Conservation (phyloP, 2,113 vertebrate species). For the Indri indri region DNA sequence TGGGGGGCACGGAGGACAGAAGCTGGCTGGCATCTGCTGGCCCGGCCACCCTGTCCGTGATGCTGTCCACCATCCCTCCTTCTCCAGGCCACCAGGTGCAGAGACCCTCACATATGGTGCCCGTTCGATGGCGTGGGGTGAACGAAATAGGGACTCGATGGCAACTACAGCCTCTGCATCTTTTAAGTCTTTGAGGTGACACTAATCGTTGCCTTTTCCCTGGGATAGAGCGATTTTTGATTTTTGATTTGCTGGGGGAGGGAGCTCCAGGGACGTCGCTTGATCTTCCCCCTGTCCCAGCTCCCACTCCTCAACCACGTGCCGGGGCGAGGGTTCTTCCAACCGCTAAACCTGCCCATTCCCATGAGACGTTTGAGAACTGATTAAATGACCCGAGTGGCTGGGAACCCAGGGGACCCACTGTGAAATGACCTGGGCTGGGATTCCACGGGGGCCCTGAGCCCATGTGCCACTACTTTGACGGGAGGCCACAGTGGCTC, state of each 20-base stretch:
- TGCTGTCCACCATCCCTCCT: fast-evolving
- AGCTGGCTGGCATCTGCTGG: not conserved
- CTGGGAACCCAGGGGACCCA: not conserved
- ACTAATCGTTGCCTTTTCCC: not conserved
- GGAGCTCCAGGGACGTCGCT: not conserved
- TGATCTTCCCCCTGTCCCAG: not conserved
- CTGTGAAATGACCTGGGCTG: not conserved
- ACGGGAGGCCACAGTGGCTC: not conserved
- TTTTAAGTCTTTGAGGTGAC: not conserved
- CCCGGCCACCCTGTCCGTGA: not conserved
- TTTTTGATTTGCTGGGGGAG: not conserved
- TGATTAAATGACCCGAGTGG: not conserved
- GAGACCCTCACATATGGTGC: too few relatives aligned
- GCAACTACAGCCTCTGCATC: fast-evolving
- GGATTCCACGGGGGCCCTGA: not conserved
- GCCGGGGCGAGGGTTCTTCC: not conserved
- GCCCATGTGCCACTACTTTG: fast-evolving
- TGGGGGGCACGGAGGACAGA: not conserved
- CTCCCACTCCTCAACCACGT: not conserved
- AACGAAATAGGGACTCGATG: not conserved
- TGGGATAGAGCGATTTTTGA: not conserved
- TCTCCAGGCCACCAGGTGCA: too few relatives aligned
- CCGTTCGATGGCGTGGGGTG: too few relatives aligned
- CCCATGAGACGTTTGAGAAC: not conserved
- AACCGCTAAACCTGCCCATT: not conserved